phyloP scores from a whole-genome alignment of 2,113 vertebrate species.

The Chrysemys picta region DNA sequence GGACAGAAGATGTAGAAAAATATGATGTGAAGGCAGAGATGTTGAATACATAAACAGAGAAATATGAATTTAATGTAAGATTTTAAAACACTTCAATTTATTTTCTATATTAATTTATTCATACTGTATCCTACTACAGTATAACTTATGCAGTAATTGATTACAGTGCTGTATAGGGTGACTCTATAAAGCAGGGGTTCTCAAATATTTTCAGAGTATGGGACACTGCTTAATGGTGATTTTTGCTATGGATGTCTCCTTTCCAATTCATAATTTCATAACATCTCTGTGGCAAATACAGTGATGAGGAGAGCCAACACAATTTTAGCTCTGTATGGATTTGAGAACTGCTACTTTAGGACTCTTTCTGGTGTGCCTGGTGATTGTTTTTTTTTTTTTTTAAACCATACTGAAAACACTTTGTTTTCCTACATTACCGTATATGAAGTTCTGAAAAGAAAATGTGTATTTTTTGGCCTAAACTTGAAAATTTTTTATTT shows the following conservation, averaged over 20 bases:
- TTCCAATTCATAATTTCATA: neutral
- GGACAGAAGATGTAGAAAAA: neutral
- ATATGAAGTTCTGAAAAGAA: neutral
- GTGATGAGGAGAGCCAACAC: neutral
- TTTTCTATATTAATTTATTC: neutral
- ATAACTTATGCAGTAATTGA: neutral
- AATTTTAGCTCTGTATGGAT: neutral
- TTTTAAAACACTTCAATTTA: neutral
- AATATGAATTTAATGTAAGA: neutral
- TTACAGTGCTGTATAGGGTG: neutral
- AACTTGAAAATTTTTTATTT: neutral
- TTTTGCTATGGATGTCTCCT: neutral
- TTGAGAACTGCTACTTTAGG: rapidly evolving
- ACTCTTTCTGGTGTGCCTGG: neutral
- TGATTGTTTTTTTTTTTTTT: neutral
- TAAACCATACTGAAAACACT: neutral
- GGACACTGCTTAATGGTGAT: neutral
- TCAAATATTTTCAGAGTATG: neutral
- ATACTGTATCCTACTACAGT: neutral
- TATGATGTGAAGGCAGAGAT: neutral
- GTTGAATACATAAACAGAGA: neutral
- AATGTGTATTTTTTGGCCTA: neutral
- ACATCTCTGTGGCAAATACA: neutral
- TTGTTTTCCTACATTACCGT: neutral
- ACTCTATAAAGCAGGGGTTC: neutral